Conservation (phyloP, 2,888 invertebrate genomes). For the Pristionchus japonicus region DNA sequence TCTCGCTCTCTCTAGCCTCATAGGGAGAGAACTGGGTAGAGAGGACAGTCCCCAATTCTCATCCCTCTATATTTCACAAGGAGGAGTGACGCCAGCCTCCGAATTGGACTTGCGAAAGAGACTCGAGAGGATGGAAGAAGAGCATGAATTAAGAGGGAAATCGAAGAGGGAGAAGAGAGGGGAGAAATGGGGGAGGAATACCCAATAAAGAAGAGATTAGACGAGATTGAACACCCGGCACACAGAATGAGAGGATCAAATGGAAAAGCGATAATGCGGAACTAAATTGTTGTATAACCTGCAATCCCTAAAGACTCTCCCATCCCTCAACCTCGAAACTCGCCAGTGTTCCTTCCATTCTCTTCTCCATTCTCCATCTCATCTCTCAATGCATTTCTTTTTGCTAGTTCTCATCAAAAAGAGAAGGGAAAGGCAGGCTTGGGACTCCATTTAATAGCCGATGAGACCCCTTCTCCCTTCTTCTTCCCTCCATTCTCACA, state of each 20-base stretch:
- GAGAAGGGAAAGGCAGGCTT: neutral
- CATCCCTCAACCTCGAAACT: neutral
- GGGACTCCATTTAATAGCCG: slow-evolving; percentile 41
- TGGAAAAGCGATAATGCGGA: neutral
- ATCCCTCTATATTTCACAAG: slow-evolving; percentile 37
- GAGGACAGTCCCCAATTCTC: neutral
- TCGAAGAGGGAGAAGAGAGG: neutral
- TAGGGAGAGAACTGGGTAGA: neutral
- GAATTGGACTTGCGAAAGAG: slow-evolving; percentile 18
- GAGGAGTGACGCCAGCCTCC: slow-evolving; percentile 16
- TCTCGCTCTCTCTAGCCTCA: neutral
- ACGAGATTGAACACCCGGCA: neutral
- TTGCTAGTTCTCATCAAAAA: slow-evolving; percentile 39
- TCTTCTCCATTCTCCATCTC: slow-evolving; percentile 9
- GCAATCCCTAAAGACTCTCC: neutral
- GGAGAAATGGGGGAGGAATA: slow-evolving; percentile 31
- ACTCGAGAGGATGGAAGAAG: slow-evolving; percentile 24
- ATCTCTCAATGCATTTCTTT: slow-evolving; percentile 43
- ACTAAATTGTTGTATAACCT: no score
- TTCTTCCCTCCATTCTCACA: slow-evolving; percentile 1
- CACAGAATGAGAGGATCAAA: neutral
- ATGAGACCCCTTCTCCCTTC: slow-evolving; percentile 25
- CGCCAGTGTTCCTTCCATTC: neutral
- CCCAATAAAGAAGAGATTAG: slow-evolving; percentile 31
- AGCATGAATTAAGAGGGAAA: slow-evolving; percentile 30